phyloP scores from a whole-genome alignment of 1,140 invertebrate genomes.

The Panonychus citri region DNA sequence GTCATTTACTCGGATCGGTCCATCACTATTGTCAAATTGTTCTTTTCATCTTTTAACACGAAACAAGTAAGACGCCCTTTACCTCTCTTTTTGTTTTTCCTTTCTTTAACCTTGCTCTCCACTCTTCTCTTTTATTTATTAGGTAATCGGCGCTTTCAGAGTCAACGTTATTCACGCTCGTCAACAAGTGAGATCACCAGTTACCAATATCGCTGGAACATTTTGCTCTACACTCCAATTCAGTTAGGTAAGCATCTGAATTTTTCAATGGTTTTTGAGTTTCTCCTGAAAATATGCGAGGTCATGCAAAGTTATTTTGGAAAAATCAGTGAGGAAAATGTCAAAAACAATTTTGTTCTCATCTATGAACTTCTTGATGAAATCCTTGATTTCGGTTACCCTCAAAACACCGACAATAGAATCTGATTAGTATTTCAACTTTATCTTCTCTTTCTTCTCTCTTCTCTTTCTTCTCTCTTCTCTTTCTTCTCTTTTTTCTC shows the following conservation, averaged over 20 bases:
- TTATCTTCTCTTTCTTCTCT: no score
- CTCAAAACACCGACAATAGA: slow-evolving; percentile 96
- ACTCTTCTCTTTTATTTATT: no score
- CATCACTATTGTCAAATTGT: no score
- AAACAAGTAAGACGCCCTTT: no score
- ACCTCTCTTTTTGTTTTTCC: no score
- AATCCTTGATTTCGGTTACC: slow-evolving; percentile 96
- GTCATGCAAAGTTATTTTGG: slow-evolving; percentile 95
- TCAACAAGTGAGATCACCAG: slow-evolving; percentile 82
- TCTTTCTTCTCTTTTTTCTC: no score
- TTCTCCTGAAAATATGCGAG: slow-evolving; percentile 88
- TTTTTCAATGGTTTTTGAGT: slow-evolving; percentile 84
- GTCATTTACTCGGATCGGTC: no score
- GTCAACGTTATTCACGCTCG: slow-evolving; percentile 72
- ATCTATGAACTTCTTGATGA: slow-evolving; percentile 97
- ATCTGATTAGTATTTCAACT: no score
- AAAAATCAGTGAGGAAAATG: slow-evolving; percentile 95
- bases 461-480: no score
- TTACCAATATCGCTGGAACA: slow-evolving; percentile 52
- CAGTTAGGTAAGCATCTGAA: slow-evolving; percentile 95
- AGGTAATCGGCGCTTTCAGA: slow-evolving; percentile 99
- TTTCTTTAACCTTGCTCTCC: no score
- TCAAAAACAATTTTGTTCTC: slow-evolving; percentile 96
- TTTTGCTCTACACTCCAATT: slow-evolving; percentile 91
- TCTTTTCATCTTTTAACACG: no score